Percentiles rank a stretch among this genome's conserved stretches.
phyloP scores from a whole-genome alignment of 2,113 vertebrate genomes.

The Callaeas wilsoni region DNA sequence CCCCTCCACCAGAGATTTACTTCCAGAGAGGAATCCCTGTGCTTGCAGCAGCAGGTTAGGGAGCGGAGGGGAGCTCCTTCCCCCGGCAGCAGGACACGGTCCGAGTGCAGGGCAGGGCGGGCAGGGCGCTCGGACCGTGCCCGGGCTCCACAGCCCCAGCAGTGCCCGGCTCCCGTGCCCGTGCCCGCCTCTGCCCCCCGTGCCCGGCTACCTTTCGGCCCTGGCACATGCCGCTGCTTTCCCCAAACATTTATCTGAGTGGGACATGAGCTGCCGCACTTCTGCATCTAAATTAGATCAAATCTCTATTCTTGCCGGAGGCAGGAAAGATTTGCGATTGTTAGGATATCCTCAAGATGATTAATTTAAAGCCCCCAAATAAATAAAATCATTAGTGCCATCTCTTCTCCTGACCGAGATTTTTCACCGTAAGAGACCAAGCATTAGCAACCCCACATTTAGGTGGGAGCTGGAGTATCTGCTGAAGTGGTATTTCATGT shows the following conservation, averaged over 20 bases:
- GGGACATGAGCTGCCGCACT: not conserved
- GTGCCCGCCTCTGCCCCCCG: not conserved
- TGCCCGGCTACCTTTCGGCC: not conserved
- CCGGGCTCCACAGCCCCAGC: no score
- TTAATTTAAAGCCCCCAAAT: not conserved
- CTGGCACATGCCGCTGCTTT: not conserved
- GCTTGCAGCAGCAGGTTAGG: not conserved
- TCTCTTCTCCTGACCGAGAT: not conserved
- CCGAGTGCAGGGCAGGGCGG: no score
- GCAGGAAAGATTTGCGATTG: not conserved
- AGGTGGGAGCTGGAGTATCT: not conserved
- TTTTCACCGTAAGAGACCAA: not conserved
- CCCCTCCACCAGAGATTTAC: not conserved
- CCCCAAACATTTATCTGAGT: not conserved
- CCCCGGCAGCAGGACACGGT: not conserved
- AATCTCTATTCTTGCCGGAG: not conserved
- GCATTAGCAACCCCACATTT: not conserved
- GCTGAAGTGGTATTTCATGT: constrained; percentile 3
- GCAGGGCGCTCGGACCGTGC: no score
- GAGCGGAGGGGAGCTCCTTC: no score
- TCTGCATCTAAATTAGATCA: not conserved
- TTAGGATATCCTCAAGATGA: not conserved
- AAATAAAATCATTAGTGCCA: not conserved
- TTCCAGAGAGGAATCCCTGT: not conserved
- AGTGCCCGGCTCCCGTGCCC: not conserved